Conservation (phyloP, 2,113 vertebrate genomes). For the Phalacrocorax brasilianus region DNA sequence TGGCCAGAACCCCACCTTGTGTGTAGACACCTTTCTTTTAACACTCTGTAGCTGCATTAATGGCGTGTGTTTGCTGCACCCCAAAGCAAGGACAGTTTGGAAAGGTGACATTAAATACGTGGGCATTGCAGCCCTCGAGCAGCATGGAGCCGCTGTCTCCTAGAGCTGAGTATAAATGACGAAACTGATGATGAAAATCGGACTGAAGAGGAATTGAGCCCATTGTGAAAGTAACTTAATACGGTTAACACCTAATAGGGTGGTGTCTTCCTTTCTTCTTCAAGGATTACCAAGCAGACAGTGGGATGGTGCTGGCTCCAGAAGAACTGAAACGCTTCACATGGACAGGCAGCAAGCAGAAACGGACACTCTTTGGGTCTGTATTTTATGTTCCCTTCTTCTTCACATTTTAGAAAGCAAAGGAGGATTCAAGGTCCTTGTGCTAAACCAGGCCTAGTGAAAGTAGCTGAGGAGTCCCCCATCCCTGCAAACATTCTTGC, state of each 20-base stretch:
- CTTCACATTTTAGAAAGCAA: not conserved
- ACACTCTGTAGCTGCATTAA: not conserved
- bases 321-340: slow-evolving; percentile 83
- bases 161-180: not conserved
- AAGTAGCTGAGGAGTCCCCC: not conserved
- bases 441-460: not conserved
- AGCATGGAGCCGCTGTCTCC: not conserved
- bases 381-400: not conserved
- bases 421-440: not conserved
- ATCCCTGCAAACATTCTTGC: not conserved
- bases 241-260: not conserved
- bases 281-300: slow-evolving; percentile 85
- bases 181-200: not conserved
- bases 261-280: not conserved
- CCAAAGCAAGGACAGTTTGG: not conserved
- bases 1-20: not conserved
- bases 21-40: not conserved
- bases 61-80: not conserved
- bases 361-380: slow-evolving; percentile 70
- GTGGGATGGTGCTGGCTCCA: slow-evolving; percentile 82
- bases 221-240: not conserved
- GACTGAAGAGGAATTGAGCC: not conserved
- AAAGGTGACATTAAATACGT: not conserved
- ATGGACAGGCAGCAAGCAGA: slow-evolving; percentile 76
- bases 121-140: not conserved